These are phyloP conservation scores for Forbesichthys papilliferus DNA, from an alignment of 2,113 vertebrate genomes.

Conservation along the genomic window DNA sequence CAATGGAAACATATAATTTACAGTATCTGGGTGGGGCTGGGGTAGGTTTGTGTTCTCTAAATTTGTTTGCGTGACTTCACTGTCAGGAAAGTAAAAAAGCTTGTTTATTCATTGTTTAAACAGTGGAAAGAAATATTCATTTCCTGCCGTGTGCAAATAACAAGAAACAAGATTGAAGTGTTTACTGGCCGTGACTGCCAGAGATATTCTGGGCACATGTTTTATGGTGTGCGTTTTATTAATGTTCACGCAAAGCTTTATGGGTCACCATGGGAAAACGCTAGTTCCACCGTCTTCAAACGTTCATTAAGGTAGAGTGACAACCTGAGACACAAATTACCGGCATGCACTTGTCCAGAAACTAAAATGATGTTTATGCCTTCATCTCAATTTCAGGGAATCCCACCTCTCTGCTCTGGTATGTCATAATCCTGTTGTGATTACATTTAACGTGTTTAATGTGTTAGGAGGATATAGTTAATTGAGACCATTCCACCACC, in stretches of 20 bases:
- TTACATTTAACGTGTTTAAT: not conserved
- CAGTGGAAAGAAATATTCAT: no score
- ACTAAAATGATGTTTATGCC: not conserved
- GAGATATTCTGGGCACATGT: no score
- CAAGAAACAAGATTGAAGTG: no score
- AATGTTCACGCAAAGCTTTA: conserved; percentile 40
- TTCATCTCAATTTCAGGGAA: conserved; percentile 48
- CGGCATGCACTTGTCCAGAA: conserved; percentile 13
- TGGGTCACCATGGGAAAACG: conserved; percentile 35
- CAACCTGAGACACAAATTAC: conserved; percentile 8
- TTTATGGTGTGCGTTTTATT: not conserved
- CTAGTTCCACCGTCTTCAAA: conserved; percentile 17
- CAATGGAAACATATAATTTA: no score
- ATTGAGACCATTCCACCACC: not conserved
- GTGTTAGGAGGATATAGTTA: conserved; percentile 17
- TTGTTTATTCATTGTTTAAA: no score
- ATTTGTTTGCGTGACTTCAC: no score
- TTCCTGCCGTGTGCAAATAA: no score
- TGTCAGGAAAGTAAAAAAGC: no score
- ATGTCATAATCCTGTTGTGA: conserved; percentile 14
- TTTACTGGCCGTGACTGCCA: no score
- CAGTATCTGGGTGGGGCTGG: no score
- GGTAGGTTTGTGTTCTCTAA: no score
- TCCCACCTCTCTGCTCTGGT: not conserved
- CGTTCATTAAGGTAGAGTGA: conserved; percentile 20